phyloP scores from a whole-genome alignment of 2,888 invertebrate species.

The Melanargia galathea region DNA sequence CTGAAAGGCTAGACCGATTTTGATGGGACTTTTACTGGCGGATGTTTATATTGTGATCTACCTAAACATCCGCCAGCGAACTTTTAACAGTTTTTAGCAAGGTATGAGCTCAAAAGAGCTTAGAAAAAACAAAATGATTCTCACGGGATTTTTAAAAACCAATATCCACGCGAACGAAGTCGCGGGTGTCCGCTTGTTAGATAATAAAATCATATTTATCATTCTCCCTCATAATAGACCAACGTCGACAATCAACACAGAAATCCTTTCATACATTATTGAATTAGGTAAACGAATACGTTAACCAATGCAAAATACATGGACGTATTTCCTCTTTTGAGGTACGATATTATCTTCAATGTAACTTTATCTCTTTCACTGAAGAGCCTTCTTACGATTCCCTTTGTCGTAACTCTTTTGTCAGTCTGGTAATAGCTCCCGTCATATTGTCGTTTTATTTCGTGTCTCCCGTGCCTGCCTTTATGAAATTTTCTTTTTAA shows the following conservation, averaged over 20 bases:
- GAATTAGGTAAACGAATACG: constrained; percentile 25
- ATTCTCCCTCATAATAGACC: not conserved
- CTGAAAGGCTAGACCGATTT: too few relatives aligned
- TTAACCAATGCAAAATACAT: constrained; percentile 29
- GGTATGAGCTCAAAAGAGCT: too few relatives aligned
- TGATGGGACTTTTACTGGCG: too few relatives aligned
- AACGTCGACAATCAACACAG: constrained; percentile 10
- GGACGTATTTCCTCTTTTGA: constrained; percentile 36
- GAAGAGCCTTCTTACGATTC: constrained; percentile 64
- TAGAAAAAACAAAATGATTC: too few relatives aligned
- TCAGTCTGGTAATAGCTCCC: constrained; percentile 62
- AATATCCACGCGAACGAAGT: too few relatives aligned
- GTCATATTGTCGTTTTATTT: constrained; percentile 76
- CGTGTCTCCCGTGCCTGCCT: constrained; percentile 60
- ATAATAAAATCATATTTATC: not conserved
- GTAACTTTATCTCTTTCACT: constrained; percentile 66
- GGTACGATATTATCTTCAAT: constrained; percentile 50
- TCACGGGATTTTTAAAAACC: too few relatives aligned
- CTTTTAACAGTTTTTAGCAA: too few relatives aligned
- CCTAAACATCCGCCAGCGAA: too few relatives aligned
- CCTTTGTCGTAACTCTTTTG: constrained; percentile 71
- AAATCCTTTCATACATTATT: constrained; percentile 39
- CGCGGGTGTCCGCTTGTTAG: too few relatives aligned
- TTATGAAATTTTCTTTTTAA: constrained; percentile 66
- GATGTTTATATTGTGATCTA: too few relatives aligned